Conservation (phyloP, 2,888 invertebrate species). For the Conomelus anceps region DNA sequence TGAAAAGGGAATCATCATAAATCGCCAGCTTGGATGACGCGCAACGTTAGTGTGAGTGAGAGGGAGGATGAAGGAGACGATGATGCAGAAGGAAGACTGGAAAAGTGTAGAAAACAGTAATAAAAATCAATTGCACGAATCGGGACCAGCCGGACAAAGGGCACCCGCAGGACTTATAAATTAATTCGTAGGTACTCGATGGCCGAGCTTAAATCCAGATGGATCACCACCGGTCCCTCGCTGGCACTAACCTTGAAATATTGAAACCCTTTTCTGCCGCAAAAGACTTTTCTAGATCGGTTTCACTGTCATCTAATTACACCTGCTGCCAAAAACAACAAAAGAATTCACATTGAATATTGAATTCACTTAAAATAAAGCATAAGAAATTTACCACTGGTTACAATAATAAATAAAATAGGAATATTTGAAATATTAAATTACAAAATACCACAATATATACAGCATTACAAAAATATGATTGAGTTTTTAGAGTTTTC, state of each 20-base stretch:
- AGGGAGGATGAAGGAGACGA: background rate
- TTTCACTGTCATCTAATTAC: background rate
- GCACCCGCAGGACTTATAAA: conserved; percentile 11
- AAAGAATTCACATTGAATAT: too few species aligned
- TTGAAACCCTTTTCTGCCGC: background rate
- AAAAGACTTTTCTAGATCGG: background rate
- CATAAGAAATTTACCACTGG: too few species aligned
- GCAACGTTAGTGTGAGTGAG: background rate
- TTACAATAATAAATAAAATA: too few species aligned
- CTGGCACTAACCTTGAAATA: conserved; percentile 1
- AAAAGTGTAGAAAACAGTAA: conserved; percentile 3
- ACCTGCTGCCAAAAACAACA: too few species aligned
- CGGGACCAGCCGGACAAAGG: conserved; percentile 5
- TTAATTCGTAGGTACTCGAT: conserved; percentile 2
- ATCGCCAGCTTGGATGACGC: conserved; percentile 1
- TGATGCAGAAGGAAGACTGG: background rate
- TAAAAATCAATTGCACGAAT: conserved; percentile 10
- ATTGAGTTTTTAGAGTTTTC: too few species aligned
- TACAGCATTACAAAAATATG: too few species aligned
- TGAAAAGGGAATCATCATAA: conserved; percentile 10
- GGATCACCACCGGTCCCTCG: background rate
- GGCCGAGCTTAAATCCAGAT: conserved; percentile 7
- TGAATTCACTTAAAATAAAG: too few species aligned
- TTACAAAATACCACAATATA: too few species aligned
- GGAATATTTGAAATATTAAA: too few species aligned